Conservation (phyloP, 64 coral and sea anemone genomes). For the Stichodactyla mertensii region DNA sequence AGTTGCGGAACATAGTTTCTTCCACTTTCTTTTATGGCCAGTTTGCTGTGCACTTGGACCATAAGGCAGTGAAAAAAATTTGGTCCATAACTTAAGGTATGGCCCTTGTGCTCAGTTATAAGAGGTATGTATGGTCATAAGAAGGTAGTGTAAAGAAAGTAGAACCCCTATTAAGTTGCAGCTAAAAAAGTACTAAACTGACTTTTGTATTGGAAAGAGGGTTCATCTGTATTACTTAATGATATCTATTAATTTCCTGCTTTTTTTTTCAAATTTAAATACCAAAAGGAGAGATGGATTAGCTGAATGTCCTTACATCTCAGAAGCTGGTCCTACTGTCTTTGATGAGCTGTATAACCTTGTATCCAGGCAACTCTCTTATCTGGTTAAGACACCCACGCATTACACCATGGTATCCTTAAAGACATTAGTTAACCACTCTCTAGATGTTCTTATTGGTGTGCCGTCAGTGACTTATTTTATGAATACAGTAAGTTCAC, state of each 20-base stretch:
- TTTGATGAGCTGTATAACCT: slow-evolving; percentile 81
- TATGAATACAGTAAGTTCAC: slow-evolving; percentile 54
- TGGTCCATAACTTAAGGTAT: too few relatives aligned
- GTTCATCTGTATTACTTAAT: too few relatives aligned
- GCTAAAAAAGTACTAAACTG: too few relatives aligned
- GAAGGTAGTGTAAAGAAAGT: too few relatives aligned
- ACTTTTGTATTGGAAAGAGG: too few relatives aligned
- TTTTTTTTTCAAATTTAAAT: background rate
- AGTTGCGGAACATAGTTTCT: too few relatives aligned
- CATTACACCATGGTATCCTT: slow-evolving; percentile 32
- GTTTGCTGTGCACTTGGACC: too few relatives aligned
- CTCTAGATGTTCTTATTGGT: slow-evolving; percentile 78
- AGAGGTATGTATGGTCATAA: too few relatives aligned
- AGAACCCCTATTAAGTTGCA: too few relatives aligned
- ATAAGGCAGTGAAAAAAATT: too few relatives aligned
- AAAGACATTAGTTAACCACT: slow-evolving; percentile 58
- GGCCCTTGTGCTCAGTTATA: too few relatives aligned
- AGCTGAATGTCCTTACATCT: slow-evolving; percentile 57
- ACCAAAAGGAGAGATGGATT: slow-evolving; percentile 38
- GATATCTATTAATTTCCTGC: background rate
- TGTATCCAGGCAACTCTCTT: slow-evolving; percentile 63
- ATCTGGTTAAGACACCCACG: slow-evolving; percentile 54
- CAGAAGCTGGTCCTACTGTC: slow-evolving; percentile 78
- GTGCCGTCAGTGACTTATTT: slow-evolving; percentile 80
- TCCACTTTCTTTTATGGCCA: too few relatives aligned